phyloP scores from a whole-genome alignment of 2,888 invertebrate genomes.

The Ceriagrion tenellum region DNA sequence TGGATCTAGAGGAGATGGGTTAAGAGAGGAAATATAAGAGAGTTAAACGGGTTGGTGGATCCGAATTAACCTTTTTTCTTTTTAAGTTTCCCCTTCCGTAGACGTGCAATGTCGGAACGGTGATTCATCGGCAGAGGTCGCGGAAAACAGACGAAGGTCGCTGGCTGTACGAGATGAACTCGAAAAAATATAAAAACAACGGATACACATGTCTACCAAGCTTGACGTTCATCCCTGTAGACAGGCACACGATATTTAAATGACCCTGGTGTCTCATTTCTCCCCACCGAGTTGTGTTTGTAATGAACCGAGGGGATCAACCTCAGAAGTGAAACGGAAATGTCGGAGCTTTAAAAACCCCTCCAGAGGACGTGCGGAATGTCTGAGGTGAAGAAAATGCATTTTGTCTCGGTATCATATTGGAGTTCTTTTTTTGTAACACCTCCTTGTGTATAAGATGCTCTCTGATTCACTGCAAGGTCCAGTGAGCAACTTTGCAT shows the following conservation, averaged over 20 bases:
- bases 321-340: neutral
- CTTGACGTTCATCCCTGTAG: neutral
- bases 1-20: neutral
- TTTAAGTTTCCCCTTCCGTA: neutral
- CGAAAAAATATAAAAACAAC: neutral
- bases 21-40: neutral
- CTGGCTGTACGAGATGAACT: neutral
- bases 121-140: neutral
- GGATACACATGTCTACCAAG: neutral
- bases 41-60: neutral
- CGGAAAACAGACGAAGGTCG: neutral
- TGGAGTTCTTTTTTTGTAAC: neutral
- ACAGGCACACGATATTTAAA: slow-evolving; percentile 22
- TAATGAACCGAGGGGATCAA: neutral
- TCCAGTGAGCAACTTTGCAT: neutral
- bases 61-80: neutral
- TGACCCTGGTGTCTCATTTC: slow-evolving; percentile 31
- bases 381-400: neutral
- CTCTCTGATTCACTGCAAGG: neutral
- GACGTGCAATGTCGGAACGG: neutral
- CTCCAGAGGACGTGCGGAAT: neutral
- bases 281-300: neutral
- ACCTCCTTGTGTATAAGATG: neutral
- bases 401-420: neutral
- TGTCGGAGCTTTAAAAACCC: neutral